These are phyloP conservation scores for Nestor notabilis DNA, from an alignment of 2,113 vertebrate genomes.

Conservation along the genomic window DNA sequence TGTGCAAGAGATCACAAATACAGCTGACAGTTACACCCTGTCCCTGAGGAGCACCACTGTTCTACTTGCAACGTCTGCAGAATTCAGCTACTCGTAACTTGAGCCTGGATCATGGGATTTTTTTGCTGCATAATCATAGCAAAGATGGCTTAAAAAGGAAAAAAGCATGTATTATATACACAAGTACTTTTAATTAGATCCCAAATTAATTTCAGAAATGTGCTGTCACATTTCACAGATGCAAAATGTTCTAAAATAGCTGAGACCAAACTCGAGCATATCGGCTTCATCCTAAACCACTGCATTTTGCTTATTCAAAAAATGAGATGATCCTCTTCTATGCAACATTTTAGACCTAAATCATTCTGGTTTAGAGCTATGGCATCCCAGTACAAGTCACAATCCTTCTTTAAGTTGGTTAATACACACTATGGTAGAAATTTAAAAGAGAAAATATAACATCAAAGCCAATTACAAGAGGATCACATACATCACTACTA, in stretches of 20 bases:
- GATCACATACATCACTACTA: background rate
- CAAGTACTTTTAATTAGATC: background rate
- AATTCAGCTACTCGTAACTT: background rate
- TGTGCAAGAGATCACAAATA: background rate
- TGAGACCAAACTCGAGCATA: background rate
- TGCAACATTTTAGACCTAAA: background rate
- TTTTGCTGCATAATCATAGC: background rate
- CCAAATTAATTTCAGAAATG: background rate
- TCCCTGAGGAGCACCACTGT: background rate
- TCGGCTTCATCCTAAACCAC: background rate
- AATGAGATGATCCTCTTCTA: background rate
- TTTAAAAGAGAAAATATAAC: background rate
- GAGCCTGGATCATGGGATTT: rapidly evolving
- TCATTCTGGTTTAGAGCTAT: background rate
- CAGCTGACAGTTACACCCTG: background rate
- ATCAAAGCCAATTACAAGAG: background rate
- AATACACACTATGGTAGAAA: background rate
- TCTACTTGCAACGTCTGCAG: background rate
- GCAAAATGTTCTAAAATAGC: background rate
- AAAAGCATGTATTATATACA: background rate
- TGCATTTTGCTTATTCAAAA: background rate
- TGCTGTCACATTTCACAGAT: background rate
- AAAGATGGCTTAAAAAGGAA: background rate
- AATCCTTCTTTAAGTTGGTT: background rate
- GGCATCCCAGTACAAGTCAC: background rate